These are phyloP conservation scores for Pampus argenteus DNA, from an alignment of 2,797 vertebrate species.

Conservation along the genomic window DNA sequence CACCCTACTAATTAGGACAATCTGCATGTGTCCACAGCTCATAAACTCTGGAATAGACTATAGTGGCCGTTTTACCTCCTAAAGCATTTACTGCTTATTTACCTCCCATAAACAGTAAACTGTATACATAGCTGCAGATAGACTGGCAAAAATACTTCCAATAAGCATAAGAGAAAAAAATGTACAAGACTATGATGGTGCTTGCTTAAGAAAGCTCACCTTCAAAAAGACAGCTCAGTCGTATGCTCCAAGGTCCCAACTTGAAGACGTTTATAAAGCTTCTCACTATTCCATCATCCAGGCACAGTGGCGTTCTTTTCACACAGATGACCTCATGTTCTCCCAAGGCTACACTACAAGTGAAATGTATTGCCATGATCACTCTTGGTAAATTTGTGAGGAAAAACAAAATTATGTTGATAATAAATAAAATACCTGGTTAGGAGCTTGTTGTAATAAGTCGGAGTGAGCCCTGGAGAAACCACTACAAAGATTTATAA, in stretches of 20 bases:
- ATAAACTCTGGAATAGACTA: constrained; percentile 66
- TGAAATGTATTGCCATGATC: constrained; percentile 2
- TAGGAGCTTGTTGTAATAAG: neutral
- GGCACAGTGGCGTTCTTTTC: constrained; percentile 13
- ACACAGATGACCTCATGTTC: neutral
- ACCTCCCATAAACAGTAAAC: constrained; percentile 39
- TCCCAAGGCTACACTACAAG: neutral
- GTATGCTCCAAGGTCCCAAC: neutral
- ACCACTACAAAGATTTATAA: neutral
- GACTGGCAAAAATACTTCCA: neutral
- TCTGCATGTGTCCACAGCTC: constrained; percentile 69
- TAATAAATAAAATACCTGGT: neutral
- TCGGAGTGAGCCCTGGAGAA: constrained; percentile 3
- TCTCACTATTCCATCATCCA: constrained; percentile 12
- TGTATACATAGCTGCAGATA: constrained; percentile 10
- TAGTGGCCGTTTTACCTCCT: constrained; percentile 44
- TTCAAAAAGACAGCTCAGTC: constrained; percentile 4
- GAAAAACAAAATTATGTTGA: neutral
- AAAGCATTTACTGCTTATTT: constrained; percentile 66
- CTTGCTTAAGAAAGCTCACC: neutral
- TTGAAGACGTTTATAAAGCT: constrained; percentile 8
- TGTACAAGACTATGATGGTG: neutral
- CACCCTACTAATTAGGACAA: constrained; percentile 67
- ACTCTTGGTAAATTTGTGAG: neutral
- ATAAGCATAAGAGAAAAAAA: neutral